These are phyloP conservation scores for Lordiphosa fenestrarum DNA, from an alignment of 2,888 invertebrate genomes.

Conservation along the genomic window DNA sequence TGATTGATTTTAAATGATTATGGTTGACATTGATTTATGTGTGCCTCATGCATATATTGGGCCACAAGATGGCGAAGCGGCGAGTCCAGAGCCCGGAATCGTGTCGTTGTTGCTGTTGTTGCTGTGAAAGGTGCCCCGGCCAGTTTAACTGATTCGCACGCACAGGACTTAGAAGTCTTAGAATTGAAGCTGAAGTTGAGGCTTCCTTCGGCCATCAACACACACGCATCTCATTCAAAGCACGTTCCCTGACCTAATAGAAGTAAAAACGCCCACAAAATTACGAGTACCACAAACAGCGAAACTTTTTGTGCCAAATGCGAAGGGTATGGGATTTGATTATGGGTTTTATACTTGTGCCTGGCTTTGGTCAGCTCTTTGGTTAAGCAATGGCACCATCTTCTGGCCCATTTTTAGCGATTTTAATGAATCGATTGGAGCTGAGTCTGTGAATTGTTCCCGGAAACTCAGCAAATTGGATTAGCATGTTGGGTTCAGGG, in stretches of 20 bases:
- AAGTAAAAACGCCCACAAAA: conserved; percentile 78
- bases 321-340: conserved; percentile 48
- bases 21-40: conserved; percentile 80
- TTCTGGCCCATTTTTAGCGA: conserved; percentile 39
- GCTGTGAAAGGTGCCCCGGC: conserved; percentile 53
- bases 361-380: conserved; percentile 37
- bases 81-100: conserved; percentile 10
- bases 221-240: conserved; percentile 64
- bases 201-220: conserved; percentile 13
- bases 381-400: conserved; percentile 41
- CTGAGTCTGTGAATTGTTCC: conserved; percentile 57
- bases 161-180: conserved; percentile 63
- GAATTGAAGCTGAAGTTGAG: conserved; percentile 10
- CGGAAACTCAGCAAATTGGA: conserved; percentile 64
- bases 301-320: conserved; percentile 49
- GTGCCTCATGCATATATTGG: conserved; percentile 76
- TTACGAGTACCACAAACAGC: conserved; percentile 75
- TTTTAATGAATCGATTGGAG: conserved; percentile 76
- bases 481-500: conserved; percentile 60
- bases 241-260: conserved; percentile 80
- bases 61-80: conserved; percentile 68
- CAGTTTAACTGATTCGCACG: conserved; percentile 61
- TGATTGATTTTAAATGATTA: conserved; percentile 80
- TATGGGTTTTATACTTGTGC: conserved; percentile 46
- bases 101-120: conserved; percentile 18